Base-by-base conservation (phyloP, 2,797 vertebrate genomes). In the Eurystomus glaucurus region DNA sequence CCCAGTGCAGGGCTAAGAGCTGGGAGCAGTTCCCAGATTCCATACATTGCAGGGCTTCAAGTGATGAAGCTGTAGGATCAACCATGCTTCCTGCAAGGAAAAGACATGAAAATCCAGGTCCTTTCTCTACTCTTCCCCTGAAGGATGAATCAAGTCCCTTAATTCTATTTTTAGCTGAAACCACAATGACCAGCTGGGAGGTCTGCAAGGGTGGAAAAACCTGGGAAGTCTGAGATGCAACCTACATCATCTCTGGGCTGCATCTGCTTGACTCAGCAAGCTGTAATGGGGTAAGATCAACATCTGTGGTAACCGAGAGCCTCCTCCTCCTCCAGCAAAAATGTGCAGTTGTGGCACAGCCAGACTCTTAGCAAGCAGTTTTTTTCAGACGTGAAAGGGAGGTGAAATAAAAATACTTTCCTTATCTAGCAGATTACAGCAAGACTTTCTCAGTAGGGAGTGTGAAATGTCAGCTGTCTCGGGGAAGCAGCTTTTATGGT, bases 401-500 rank as follows among this genome's bases (percentile, higher is more conserved):
- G 66, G 57, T 91, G n/a, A 95, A 94, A 93, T 71, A 85, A 89
- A 95, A 97, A 91, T 45, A 57, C 31, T 88, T 96, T 62, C 84
- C 88, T 88, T 85, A 91, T 88, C 85, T 69, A 96, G 57, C 12
- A 79, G 76, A 85, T 77, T 69, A 88, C 55, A 86, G 72, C 61
- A 64, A 61, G 57, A 8, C 41, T 78, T 90, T 91, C 57, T 88
- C 87, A 22, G 25, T 6, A 88, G 14, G 46, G n/a, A 88, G 14
- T 31, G 37, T n/a, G 45, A 61, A 88, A 81, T 19, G 6, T 48
- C 50, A 72, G 26, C 54, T 81, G 45, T 16, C 57, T 41, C 3
- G 0, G 20, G 33, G 35, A 51, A 85, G 75, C 80, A 87, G 55
- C 14, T 75, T 70, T 70, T 54, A 71, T 14, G 11, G 22, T 12